Conservation (phyloP, 2,113 vertebrate species). For the Tamias sibiricus region DNA sequence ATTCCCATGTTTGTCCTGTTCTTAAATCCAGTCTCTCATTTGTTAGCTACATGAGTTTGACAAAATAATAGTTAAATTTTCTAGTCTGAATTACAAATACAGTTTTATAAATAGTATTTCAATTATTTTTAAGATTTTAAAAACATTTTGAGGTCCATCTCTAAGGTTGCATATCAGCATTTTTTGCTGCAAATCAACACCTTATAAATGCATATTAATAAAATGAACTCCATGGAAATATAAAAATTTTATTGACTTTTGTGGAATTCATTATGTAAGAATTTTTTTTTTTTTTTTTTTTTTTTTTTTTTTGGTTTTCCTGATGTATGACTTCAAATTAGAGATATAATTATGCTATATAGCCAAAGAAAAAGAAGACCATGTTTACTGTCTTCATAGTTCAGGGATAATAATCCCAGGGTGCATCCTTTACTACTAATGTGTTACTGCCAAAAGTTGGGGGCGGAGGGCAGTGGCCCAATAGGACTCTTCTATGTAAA, state of each 20-base stretch:
- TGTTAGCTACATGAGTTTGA: not conserved
- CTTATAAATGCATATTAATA: not conserved
- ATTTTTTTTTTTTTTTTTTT: not conserved
- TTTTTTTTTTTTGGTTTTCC: not conserved
- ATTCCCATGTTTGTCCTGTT: not conserved
- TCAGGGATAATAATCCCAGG: not conserved
- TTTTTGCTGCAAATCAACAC: not conserved
- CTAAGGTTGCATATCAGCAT: not conserved
- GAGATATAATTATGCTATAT: not conserved
- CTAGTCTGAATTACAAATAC: conserved; percentile 17
- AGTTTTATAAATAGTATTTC: not conserved
- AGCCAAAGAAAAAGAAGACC: not conserved
- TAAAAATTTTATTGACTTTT: not conserved
- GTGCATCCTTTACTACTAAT: not conserved
- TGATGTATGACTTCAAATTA: not conserved
- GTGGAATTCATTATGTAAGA: not conserved
- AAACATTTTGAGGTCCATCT: not conserved
- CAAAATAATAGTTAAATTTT: not conserved
- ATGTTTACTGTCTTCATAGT: not conserved
- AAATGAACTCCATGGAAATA: not conserved
- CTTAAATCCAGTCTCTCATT: not conserved
- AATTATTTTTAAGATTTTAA: not conserved
- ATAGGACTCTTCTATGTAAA: not conserved
- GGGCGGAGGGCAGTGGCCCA: not conserved
- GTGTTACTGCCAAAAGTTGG: not conserved